These are phyloP conservation scores for Cranoglanis bouderius DNA, from an alignment of 2,113 vertebrate genomes.

Conservation along the genomic window DNA sequence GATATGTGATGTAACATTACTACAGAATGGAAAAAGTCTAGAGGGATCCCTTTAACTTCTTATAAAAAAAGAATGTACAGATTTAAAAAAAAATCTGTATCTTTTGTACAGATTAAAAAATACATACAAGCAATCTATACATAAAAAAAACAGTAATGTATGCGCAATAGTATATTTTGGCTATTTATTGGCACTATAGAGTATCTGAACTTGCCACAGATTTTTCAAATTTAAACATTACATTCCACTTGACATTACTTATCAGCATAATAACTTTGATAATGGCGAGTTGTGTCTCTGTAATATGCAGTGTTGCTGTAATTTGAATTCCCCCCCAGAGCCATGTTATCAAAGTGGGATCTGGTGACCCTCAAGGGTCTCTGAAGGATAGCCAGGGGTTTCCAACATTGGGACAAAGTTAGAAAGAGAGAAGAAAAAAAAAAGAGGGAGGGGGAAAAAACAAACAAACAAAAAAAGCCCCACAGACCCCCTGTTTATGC, in stretches of 20 bases:
- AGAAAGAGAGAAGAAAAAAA: too few species aligned
- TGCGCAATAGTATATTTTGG: neutral
- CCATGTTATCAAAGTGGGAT: neutral
- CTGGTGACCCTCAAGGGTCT: conserved; percentile 8
- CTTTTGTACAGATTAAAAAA: too few species aligned
- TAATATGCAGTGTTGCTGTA: neutral
- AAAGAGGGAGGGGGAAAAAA: too few species aligned
- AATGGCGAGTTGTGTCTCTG: neutral
- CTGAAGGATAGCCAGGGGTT: neutral
- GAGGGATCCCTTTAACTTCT: neutral
- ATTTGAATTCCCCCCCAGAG: neutral
- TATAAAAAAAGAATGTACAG: neutral
- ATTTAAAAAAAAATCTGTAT: too few species aligned
- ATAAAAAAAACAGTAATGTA: neutral
- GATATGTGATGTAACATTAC: neutral
- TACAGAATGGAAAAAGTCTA: neutral
- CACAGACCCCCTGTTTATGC: neutral
- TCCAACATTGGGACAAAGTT: neutral
- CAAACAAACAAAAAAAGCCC: neutral
- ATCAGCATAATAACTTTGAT: neutral
- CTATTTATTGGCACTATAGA: neutral
- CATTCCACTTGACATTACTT: neutral
- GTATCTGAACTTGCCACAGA: neutral
- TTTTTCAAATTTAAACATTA: neutral
- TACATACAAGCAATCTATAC: neutral